Percentiles rank a stretch among this genome's conserved stretches.
These are phyloP conservation scores for Hirundichthys speculiger DNA, from an alignment of 2,113 vertebrate species.

Conservation along the genomic window DNA sequence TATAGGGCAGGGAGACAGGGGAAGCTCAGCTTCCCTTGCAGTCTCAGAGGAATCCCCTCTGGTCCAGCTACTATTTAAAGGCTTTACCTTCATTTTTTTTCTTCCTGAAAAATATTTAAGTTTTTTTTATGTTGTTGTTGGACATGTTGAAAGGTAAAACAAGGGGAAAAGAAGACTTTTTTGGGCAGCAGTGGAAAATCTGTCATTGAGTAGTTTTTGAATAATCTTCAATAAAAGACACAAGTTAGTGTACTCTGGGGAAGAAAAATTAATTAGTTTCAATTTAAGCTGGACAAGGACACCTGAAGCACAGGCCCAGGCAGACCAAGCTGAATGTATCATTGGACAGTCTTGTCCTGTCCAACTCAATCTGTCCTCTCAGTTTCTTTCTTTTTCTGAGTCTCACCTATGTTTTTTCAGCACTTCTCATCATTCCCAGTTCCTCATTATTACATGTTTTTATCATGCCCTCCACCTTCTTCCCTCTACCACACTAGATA, in stretches of 20 bases:
- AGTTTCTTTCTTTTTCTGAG: constrained; percentile 27
- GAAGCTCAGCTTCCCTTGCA: too few species aligned
- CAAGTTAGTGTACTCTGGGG: constrained; percentile 30
- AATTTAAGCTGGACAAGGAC: constrained; percentile 52
- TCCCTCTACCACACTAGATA: constrained; percentile 31
- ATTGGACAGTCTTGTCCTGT: constrained; percentile 64
- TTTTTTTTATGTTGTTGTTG: constrained; percentile 19
- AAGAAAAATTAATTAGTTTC: constrained; percentile 8
- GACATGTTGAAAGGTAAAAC: constrained; percentile 12
- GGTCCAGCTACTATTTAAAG: too few species aligned
- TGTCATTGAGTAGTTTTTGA: constrained; percentile 31
- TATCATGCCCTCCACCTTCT: constrained; percentile 45
- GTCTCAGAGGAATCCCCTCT: too few species aligned
- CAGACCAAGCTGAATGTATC: constrained; percentile 58
- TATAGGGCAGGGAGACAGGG: too few species aligned
- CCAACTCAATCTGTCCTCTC: constrained; percentile 62
- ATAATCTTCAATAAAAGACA: constrained; percentile 51
- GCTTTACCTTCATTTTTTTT: neutral
- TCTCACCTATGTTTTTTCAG: constrained; percentile 36
- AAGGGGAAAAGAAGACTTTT: constrained; percentile 4
- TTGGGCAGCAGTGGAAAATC: constrained; percentile 21
- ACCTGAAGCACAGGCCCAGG: constrained; percentile 40
- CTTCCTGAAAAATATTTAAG: neutral
- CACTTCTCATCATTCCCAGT: constrained; percentile 28
- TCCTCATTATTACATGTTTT: constrained; percentile 58